Evolutionary conservation across 35 echinoderm and acorn worm species (phyloP).

Genomic region (Holothuria glaberrima): DNA sequence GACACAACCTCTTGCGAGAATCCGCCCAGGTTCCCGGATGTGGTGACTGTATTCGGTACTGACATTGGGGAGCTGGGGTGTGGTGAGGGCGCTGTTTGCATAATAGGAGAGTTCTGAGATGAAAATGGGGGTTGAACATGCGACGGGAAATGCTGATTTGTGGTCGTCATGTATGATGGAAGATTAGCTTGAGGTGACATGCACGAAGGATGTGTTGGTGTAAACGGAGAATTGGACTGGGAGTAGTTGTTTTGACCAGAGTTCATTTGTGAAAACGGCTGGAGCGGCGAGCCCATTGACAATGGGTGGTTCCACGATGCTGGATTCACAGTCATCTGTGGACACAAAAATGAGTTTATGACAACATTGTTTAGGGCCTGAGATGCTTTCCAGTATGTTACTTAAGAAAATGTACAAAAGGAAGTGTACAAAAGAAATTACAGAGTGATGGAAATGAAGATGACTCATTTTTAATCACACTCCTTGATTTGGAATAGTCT

Average conservation of each 20-base stretch:
- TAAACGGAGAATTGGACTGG: slow-evolving; percentile 23
- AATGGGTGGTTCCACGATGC: slow-evolving; percentile 63
- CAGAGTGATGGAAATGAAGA: not conserved
- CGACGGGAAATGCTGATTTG: slow-evolving; percentile 56
- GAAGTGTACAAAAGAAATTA: not conserved
- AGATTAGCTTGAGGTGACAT: slow-evolving; percentile 85
- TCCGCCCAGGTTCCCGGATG: slow-evolving; percentile 33
- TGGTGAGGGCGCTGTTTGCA: slow-evolving; percentile 31
- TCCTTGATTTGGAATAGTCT: too few relatives aligned
- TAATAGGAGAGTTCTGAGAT: slow-evolving; percentile 44
- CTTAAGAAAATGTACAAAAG: not conserved
- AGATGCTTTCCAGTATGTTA: not conserved
- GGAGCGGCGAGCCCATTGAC: slow-evolving; percentile 53
- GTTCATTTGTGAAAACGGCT: slow-evolving; percentile 62
- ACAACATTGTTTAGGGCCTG: not conserved
- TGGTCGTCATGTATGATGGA: slow-evolving; percentile 92
- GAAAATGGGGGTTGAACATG: slow-evolving; percentile 67
- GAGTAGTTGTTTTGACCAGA: slow-evolving; percentile 30
- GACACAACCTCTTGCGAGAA: slow-evolving; percentile 55
- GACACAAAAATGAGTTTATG: not conserved
- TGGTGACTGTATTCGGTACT: slow-evolving; percentile 17
- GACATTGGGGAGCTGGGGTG: slow-evolving; percentile 46
- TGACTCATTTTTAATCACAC: not conserved
- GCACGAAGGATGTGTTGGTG: slow-evolving; percentile 72
- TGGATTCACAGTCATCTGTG: slow-evolving; percentile 53